These are phyloP conservation scores for Meda fulgida DNA, from an alignment of 2,797 vertebrate genomes.

Conservation along the genomic window DNA sequence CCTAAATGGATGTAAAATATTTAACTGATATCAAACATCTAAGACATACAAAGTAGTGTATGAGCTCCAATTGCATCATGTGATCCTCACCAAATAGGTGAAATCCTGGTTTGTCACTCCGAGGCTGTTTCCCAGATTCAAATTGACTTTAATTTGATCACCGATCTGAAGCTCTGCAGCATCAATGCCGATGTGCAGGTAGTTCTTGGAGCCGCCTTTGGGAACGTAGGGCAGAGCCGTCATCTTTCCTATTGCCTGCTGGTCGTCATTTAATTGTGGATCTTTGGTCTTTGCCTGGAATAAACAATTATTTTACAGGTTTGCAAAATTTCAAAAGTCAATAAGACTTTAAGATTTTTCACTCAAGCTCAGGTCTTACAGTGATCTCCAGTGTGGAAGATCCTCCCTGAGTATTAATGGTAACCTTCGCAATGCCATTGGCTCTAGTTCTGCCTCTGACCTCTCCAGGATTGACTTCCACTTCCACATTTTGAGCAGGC, in stretches of 20 bases:
- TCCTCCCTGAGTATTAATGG: slow-evolving; percentile 71
- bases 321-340: neutral
- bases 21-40: neutral
- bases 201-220: slow-evolving; percentile 66
- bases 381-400: neutral
- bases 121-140: slow-evolving; percentile 67
- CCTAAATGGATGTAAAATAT: neutral
- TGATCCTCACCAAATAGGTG: slow-evolving; percentile 77
- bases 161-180: slow-evolving; percentile 64
- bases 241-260: slow-evolving; percentile 72
- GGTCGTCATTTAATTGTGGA: fast-evolving
- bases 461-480: slow-evolving; percentile 52
- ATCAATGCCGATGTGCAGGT: slow-evolving; percentile 73
- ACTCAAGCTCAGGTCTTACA: slow-evolving; percentile 43
- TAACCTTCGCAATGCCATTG: slow-evolving; percentile 74
- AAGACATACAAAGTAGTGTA: neutral
- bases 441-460: slow-evolving; percentile 64
- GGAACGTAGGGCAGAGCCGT: slow-evolving; percentile 68
- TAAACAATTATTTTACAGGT: neutral
- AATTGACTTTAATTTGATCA: slow-evolving; percentile 70
- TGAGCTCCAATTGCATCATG: neutral
- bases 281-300: slow-evolving; percentile 70
- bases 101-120: slow-evolving; percentile 57
- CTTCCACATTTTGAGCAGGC: slow-evolving; percentile 64
- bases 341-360: neutral